Base-by-base conservation (phyloP, 1,140 invertebrate species). In the Drosophila ficusphila region DNA sequence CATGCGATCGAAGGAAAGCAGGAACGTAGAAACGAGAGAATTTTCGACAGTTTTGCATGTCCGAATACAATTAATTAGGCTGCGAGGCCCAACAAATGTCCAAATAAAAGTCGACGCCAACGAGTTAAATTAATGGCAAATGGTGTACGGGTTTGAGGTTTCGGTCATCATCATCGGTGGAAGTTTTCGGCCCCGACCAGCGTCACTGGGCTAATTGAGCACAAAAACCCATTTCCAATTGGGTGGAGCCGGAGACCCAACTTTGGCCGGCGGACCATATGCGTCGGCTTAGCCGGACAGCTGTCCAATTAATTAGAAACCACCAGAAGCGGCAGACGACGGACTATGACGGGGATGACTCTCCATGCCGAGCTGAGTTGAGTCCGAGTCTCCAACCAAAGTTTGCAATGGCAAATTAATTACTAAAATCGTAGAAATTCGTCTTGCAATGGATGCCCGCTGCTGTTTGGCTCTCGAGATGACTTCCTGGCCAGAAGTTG, bases 361-460 rank as follows among this genome's bases (percentile, higher is more conserved):
- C 52, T 58, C 31, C 52, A 23, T 11, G 29, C 11, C 9, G 36
- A 41, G 46, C 54, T 27, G 60, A n/a, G n/a, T n/a, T n/a, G n/a
- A n/a, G n/a, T n/a, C n/a, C n/a, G n/a, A n/a, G n/a, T n/a, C n/a
- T n/a, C n/a, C n/a, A n/a, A 61, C 60, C 73, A 81, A 88, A 88
- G 74, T 88, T 88, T 82, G 78, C 76, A 89, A 89, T 89, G 74
- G 57, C 71, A 88, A 88, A 88, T 88, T 88, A 88, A 88, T 88
- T 88, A 89, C 78, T 72, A 75, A 88, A 88, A 88, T 89, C 83
- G 67, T 88, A 76, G 83, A 89, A 89, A 88, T 88, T 89, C 89
- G 83, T 86, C 81, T 86, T 86, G 64, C 78, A 69, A 42, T 73
- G 29, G 19, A n/a, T 29, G 19, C 44, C n/a, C 65, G 60, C 65